Percentiles rank a stretch among this genome's conserved stretches.
Conservation (phyloP, 2,797 vertebrate species). For the Xiphorhynchus erythropygius region DNA sequence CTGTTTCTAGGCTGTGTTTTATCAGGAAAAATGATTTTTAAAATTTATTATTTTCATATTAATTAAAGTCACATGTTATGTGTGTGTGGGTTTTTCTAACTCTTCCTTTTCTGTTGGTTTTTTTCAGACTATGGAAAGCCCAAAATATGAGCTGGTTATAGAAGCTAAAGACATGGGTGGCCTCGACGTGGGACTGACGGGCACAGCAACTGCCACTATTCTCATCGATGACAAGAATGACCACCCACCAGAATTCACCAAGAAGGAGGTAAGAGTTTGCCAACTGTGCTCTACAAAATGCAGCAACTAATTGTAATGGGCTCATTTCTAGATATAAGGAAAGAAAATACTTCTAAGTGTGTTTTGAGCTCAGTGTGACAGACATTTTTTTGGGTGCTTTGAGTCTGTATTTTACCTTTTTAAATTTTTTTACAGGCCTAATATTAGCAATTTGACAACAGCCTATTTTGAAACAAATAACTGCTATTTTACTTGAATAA, state of each 20-base stretch:
- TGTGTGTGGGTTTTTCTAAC: not conserved
- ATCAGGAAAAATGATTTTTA: not conserved
- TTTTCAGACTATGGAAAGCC: conserved; percentile 88
- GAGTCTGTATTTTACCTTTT: not conserved
- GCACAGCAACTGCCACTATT: conserved; percentile 93
- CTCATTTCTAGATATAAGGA: not conserved
- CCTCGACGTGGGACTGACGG: conserved; percentile 89
- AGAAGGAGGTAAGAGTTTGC: conserved; percentile 78
- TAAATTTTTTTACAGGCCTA: not conserved
- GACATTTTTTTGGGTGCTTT: not conserved
- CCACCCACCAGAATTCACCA: conserved; percentile 94
- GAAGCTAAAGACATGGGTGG: conserved; percentile 97
- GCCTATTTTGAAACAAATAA: not conserved
- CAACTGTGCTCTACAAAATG: not conserved
- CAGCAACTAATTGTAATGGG: not conserved
- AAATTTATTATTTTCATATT: not conserved
- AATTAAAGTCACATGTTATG: not conserved
- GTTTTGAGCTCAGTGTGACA: not conserved
- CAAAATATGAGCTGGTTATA: conserved; percentile 92
- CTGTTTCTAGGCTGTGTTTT: not conserved
- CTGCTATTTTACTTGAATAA: conserved; percentile 3
- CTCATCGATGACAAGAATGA: conserved; percentile 97
- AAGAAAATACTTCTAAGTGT: not conserved
- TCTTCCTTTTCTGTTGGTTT: not conserved
- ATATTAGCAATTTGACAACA: not conserved